These are phyloP conservation scores for Hippocampus zosterae DNA, from an alignment of 2,113 vertebrate species.

Conservation along the genomic window DNA sequence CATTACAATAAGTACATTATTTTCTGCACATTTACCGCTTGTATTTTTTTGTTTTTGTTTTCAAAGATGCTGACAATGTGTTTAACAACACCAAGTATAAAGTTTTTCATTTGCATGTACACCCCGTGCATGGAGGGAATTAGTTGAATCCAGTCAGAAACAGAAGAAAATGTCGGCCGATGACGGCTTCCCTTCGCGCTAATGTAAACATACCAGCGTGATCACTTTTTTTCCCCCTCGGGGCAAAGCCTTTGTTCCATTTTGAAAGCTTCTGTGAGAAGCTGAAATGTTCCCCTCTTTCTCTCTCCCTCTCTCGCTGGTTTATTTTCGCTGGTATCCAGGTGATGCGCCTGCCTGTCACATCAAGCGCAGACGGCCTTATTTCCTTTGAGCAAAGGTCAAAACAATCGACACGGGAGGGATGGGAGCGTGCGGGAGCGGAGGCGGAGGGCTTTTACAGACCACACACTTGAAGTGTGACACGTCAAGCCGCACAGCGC, in stretches of 20 bases:
- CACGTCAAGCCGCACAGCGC: slow-evolving; percentile 9
- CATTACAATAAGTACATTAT: background rate
- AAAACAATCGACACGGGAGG: slow-evolving; percentile 55
- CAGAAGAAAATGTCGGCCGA: slow-evolving; percentile 65
- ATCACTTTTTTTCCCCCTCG: slow-evolving; percentile 70
- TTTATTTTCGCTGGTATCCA: slow-evolving; percentile 71
- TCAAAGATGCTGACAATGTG: background rate
- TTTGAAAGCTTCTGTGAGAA: slow-evolving; percentile 71
- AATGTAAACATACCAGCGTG: slow-evolving; percentile 80
- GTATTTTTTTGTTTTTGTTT: background rate
- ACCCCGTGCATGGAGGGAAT: slow-evolving; percentile 43
- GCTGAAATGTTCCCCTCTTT: slow-evolving; percentile 68
- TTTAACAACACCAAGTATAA: background rate
- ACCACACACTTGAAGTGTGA: slow-evolving; percentile 31
- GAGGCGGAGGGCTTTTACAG: slow-evolving; percentile 3
- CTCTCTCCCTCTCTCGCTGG: slow-evolving; percentile 49
- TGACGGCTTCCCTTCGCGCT: slow-evolving; percentile 75
- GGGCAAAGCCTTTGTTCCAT: slow-evolving; percentile 70
- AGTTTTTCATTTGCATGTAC: background rate
- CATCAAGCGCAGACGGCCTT: slow-evolving; percentile 59
- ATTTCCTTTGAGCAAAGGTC: slow-evolving; percentile 67
- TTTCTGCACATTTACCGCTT: background rate
- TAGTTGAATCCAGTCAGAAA: slow-evolving; percentile 64
- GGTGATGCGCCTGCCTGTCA: slow-evolving; percentile 70
- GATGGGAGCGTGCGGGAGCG: slow-evolving; percentile 10